Evolutionary conservation across 2,888 invertebrate genomes (phyloP).

Genomic region (Meteorus colon): DNA sequence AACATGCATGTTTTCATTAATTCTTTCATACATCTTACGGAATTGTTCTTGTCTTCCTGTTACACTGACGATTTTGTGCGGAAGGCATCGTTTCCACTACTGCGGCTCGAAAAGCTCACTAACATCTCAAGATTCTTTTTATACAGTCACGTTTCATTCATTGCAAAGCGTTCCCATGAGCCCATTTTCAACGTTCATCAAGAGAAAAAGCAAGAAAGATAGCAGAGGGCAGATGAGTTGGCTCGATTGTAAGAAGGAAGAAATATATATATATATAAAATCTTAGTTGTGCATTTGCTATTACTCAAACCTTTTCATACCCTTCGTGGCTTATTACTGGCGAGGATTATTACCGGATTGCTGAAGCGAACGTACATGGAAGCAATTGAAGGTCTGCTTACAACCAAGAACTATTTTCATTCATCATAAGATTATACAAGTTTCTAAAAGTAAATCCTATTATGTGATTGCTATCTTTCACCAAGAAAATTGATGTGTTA

Average conservation of each 20-base stretch:
- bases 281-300: constrained; percentile 2
- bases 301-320: constrained; percentile 7
- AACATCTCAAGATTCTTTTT: constrained; percentile 28
- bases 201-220: constrained; percentile 11
- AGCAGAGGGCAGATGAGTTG: background rate
- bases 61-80: background rate
- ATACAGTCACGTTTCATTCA: constrained; percentile 28
- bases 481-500: background rate
- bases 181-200: constrained; percentile 36
- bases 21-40: background rate
- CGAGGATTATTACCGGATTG: constrained; percentile 47
- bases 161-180: constrained; percentile 32
- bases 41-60: background rate
- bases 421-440: constrained; percentile 47
- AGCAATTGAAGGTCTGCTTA: constrained; percentile 21
- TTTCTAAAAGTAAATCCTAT: constrained; percentile 28
- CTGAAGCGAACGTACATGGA: constrained; percentile 9
- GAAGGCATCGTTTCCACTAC: background rate
- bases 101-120: constrained; percentile 9
- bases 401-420: constrained; percentile 23
- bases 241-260: constrained; percentile 13
- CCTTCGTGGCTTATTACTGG: constrained; percentile 33
- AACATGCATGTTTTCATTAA: background rate
- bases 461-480: background rate
- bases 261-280: constrained; percentile 22